phyloP scores from a whole-genome alignment of 2,113 vertebrate species.

The Aplodontia rufa region DNA sequence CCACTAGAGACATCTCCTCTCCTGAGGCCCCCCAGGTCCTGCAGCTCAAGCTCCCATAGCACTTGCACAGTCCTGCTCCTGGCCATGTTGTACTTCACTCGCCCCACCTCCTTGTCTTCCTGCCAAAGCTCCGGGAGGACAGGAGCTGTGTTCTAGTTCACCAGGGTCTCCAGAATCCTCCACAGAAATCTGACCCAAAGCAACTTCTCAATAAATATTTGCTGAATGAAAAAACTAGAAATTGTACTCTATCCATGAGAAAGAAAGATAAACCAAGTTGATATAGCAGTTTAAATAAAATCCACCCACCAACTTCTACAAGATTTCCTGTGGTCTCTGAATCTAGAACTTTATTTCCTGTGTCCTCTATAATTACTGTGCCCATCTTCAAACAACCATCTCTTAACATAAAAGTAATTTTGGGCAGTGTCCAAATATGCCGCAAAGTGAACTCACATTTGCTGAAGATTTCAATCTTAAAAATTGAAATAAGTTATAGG shows the following conservation, averaged over 20 bases:
- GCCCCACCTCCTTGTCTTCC: not conserved
- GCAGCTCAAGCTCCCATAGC: not conserved
- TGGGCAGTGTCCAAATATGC: not conserved
- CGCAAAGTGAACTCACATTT: not conserved
- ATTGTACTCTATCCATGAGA: not conserved
- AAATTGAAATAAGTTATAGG: not conserved
- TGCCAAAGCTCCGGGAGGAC: not conserved
- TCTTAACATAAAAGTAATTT: not conserved
- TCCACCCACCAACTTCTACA: not conserved
- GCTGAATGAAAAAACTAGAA: not conserved
- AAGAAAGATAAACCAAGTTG: not conserved
- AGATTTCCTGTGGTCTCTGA: not conserved
- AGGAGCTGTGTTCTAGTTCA: not conserved
- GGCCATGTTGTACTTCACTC: not conserved
- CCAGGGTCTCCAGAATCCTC: not conserved
- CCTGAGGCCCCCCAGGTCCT: not conserved
- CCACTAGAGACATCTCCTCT: not conserved
- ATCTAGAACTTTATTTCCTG: not conserved
- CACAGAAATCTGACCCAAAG: not conserved
- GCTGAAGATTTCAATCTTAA: not conserved
- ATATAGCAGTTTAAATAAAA: constrained; percentile 18
- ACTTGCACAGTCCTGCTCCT: not conserved
- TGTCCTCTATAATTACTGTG: not conserved
- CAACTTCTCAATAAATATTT: not conserved
- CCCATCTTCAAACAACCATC: not conserved